Evolutionary conservation across 2,113 vertebrate genomes (phyloP).

Genomic region (Aviceda subcristata): DNA sequence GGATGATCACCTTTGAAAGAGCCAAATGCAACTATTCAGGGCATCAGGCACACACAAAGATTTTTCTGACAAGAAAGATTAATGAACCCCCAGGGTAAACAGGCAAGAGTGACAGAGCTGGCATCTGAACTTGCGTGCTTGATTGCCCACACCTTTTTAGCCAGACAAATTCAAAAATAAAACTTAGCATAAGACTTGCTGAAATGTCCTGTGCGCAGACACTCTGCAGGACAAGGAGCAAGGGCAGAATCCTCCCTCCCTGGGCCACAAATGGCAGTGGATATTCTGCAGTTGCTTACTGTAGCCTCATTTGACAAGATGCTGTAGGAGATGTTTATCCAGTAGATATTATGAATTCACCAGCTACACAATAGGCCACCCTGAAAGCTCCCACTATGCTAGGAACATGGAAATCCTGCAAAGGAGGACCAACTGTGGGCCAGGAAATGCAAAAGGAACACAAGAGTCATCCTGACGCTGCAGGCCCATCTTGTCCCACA

Average conservation of each 20-base stretch:
- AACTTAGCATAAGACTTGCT: neutral
- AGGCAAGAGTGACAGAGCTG: neutral
- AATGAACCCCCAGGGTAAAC: neutral
- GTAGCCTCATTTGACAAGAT: constrained; percentile 13
- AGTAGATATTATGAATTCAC: constrained; percentile 35
- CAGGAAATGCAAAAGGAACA: neutral
- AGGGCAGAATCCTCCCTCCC: neutral
- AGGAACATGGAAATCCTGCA: constrained; percentile 9
- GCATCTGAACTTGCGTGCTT: neutral
- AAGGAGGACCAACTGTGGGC: neutral
- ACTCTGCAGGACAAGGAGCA: neutral
- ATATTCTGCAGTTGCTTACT: constrained; percentile 6
- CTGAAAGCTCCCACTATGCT: constrained; percentile 1
- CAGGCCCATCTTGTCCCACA: neutral
- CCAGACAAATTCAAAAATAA: neutral
- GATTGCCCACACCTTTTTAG: neutral
- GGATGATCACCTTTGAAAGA: neutral
- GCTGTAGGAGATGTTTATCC: constrained; percentile 19
- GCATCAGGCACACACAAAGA: neutral
- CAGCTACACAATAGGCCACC: constrained; percentile 44
- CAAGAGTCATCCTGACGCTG: neutral
- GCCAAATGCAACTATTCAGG: neutral
- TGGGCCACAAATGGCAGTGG: neutral
- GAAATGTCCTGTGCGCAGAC: neutral
- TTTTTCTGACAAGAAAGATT: neutral